A percentile compares a stretch with the other conserved stretches of the same genome.
Conservation (phyloP, 2,113 vertebrate genomes). For the Leptosomus discolor region DNA sequence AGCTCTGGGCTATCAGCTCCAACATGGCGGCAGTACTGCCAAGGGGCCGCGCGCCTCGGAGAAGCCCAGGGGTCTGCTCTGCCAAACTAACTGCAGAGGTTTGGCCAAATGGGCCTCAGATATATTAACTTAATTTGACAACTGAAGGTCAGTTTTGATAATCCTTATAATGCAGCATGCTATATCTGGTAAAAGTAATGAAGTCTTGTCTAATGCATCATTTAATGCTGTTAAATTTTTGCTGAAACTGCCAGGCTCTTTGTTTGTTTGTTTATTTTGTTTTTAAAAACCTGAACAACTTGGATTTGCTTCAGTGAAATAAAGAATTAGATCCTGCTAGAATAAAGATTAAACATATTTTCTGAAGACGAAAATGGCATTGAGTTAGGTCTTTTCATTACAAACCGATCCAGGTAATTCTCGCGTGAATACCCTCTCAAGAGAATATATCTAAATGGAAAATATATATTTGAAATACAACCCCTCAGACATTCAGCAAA, state of each 20-base stretch:
- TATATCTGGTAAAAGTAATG: background rate
- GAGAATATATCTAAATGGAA: background rate
- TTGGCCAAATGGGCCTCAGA: background rate
- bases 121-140: background rate
- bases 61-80: background rate
- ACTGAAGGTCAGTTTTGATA: background rate
- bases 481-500: background rate
- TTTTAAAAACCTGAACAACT: background rate
- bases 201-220: background rate
- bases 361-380: background rate
- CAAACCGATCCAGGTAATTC: background rate
- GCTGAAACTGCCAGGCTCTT: background rate
- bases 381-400: background rate
- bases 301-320: background rate
- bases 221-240: background rate
- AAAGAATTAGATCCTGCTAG: background rate
- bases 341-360: background rate
- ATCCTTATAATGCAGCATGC: background rate
- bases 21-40: fast-evolving
- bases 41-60: background rate
- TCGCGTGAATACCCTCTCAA: background rate
- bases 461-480: background rate
- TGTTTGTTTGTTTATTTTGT: background rate
- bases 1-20: background rate
- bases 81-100: background rate